Base-by-base conservation (phyloP, 2,113 vertebrate genomes). In the Pagrus major region DNA sequence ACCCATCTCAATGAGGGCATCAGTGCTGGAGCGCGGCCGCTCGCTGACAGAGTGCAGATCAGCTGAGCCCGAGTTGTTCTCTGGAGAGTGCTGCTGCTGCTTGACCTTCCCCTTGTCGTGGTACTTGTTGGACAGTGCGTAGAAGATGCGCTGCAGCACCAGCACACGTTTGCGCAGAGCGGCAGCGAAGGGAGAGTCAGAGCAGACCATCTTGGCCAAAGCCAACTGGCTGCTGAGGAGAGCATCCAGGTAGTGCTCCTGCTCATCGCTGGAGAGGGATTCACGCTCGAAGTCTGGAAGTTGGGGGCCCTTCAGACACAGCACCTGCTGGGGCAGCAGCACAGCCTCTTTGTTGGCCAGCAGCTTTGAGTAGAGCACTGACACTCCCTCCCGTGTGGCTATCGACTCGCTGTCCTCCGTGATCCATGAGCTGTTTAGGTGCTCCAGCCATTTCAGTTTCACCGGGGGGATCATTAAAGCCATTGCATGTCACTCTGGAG, bases 361-460 rank as follows among this genome's bases (percentile, higher is more conserved):
- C 84, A 99, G 94, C 91, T 98, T 99, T 11, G 97, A 93, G 33
- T 98, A 98, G 9, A 99, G 90, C 88, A 97, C 64, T 14, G 97
- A 95, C 44, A 99, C 98, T 3, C 98, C 98, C 61, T 99, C 97
- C 89, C 98, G 95, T 0, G 97, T 99, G 70, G 98, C 96, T 58
- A 99, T 97, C 49, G 97, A 99, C 93, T 99, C 98, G 74, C 98
- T 99, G 94, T 99, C 98, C 88, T 99, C 98, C 6, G 96, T 97
- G 89, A 99, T 99, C 98, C 98, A 99, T 29, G 98, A 99, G 94
- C 97, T 98, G 94, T 99, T 99, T 0, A 99, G 95, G 88, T 99
- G 98, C 94, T 99, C 98, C 55, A 99, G 96, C 98, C 98, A 99
- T 93, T 99, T 99, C 75, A 99, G 94, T 83, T 99, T 99, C 92